A percentile compares a stretch with the other conserved stretches of the same genome.
Evolutionary conservation across 2,797 vertebrate genomes (phyloP).

Genomic region (Chelon auratus): DNA sequence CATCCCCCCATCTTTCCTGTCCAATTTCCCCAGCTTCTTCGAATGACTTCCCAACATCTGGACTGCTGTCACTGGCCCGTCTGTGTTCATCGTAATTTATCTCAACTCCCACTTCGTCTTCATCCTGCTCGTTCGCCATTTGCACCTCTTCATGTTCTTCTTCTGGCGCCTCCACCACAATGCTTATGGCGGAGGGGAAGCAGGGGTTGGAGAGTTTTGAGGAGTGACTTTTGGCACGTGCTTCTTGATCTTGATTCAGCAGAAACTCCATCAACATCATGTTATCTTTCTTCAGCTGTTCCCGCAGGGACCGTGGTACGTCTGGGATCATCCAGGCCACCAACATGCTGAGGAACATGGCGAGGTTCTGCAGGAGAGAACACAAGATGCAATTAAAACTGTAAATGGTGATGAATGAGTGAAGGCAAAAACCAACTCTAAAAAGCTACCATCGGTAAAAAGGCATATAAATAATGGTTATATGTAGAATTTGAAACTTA

Average conservation of each 20-base stretch:
- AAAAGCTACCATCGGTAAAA: no score
- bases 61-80: slow-evolving; percentile 45
- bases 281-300: slow-evolving; percentile 95
- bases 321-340: slow-evolving; percentile 98
- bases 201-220: slow-evolving; percentile 60
- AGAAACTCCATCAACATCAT: slow-evolving; percentile 92
- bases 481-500: background rate
- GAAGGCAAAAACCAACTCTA: background rate
- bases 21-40: slow-evolving; percentile 43
- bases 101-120: slow-evolving; percentile 51
- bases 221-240: slow-evolving; percentile 75
- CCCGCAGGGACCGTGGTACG: slow-evolving; percentile 93
- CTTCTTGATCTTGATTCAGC: slow-evolving; percentile 90
- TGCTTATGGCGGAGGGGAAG: slow-evolving; percentile 58
- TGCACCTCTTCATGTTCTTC: slow-evolving; percentile 41
- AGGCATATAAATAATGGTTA: no score
- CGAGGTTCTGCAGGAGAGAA: slow-evolving; percentile 90
- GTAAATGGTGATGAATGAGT: background rate
- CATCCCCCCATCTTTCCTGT: background rate
- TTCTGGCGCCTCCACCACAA: slow-evolving; percentile 69
- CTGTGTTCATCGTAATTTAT: slow-evolving; percentile 33
- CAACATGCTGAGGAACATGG: slow-evolving; percentile 97
- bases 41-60: slow-evolving; percentile 49
- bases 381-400: background rate
- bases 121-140: slow-evolving; percentile 31